Evolutionary conservation across 2,113 vertebrate species (phyloP).

Genomic region (Corvus cornix): DNA sequence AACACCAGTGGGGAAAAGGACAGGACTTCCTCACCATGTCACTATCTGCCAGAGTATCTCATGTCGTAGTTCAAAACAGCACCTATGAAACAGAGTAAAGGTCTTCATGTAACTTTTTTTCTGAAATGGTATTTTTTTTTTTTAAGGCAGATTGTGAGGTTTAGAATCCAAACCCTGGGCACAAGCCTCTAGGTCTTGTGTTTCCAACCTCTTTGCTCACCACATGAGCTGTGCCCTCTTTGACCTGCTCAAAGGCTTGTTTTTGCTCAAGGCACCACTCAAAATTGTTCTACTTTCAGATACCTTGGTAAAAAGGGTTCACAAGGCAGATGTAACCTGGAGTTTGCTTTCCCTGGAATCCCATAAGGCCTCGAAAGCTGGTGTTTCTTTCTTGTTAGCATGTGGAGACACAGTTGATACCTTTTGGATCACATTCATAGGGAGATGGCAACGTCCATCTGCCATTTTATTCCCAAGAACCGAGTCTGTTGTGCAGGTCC

Average conservation of each 20-base stretch:
- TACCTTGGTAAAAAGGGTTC: background rate
- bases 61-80: background rate
- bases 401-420: background rate
- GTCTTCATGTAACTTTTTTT: background rate
- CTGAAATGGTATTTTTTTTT: background rate
- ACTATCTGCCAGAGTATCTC: background rate
- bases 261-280: background rate
- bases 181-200: background rate
- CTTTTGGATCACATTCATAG: background rate
- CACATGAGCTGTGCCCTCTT: background rate
- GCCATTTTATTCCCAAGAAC: background rate
- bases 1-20: background rate
- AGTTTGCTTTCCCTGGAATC: background rate
- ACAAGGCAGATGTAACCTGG: background rate
- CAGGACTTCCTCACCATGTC: background rate
- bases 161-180: background rate
- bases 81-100: background rate
- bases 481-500: background rate
- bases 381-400: background rate
- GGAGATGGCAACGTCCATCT: accelerated
- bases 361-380: too few relatives aligned
- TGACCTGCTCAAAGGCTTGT: background rate
- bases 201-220: background rate
- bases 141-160: background rate
- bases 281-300: background rate